Base-by-base conservation (phyloP, 2,888 invertebrate genomes). In the Cryptocephalus moraei region DNA sequence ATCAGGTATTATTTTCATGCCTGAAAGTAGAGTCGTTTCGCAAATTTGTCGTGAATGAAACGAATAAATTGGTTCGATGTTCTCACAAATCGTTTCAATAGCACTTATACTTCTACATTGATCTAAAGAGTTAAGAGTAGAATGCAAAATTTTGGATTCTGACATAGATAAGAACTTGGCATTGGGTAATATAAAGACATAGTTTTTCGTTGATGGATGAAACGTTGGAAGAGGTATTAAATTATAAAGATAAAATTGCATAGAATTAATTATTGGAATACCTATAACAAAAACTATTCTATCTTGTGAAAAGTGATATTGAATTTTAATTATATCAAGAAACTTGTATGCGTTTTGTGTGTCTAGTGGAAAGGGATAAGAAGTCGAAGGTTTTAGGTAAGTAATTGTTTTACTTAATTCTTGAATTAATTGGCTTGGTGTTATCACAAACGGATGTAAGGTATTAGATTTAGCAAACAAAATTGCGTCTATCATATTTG, bases 381-480 rank as follows among this genome's bases (percentile, higher is more conserved):
- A 9, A 31, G 34, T 14, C 10, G 34, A 42, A 33, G 2, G 1
- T 14, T 33, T 14, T 46, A 46, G 10, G 22, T 41, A 14, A 39
- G 39, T n/a, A 33, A 43, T 4, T 9, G 43, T 43, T 41, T 43
- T 46, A 1, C n/a, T 33, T 13, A 51, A 31, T 44, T 51, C 44
- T 12, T 32, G 10, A 8, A 49, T 31, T 31, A 44, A 44, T 33
- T 51, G 48, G 9, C 31, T 9, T 4, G 52, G 52, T 33, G 45
- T 43, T 8, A 52, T 47, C 6, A 52, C 38, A 10, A 12, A 33
- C 8, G 52, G 52, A 40, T 50, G 48, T 41, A 50, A 9, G 9
- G 32, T 13, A 40, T 51, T 50, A 36, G 44, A 12, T 49, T 44
- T 45, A 9, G 43, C 48, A 46, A 50, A 44, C 43, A 48, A 31